These are phyloP conservation scores for Calliopsis andreniformis DNA, from an alignment of 1,140 invertebrate genomes.

Conservation along the genomic window DNA sequence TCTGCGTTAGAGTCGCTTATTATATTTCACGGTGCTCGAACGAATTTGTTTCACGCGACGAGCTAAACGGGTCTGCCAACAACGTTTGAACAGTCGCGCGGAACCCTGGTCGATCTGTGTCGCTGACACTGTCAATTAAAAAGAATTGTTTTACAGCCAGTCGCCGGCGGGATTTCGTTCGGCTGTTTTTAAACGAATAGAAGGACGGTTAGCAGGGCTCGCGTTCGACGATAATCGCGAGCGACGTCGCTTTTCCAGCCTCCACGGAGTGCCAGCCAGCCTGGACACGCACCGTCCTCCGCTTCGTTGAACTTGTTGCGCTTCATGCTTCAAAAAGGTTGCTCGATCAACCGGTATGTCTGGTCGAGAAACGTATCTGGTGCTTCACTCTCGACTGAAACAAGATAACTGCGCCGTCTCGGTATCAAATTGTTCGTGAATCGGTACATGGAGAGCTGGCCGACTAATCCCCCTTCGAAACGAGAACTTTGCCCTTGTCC, in stretches of 20 bases:
- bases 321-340: slow-evolving; percentile 53
- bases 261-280: not conserved
- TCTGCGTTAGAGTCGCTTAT: not conserved
- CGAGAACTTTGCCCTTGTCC: no score
- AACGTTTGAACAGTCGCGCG: not conserved
- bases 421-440: not conserved
- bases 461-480: not conserved
- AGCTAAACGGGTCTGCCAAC: not conserved
- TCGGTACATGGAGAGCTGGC: not conserved
- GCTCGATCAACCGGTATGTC: slow-evolving; percentile 55
- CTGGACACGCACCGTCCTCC: slow-evolving; percentile 47
- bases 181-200: not conserved
- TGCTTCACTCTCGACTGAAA: slow-evolving; percentile 29
- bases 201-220: not conserved
- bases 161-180: no score
- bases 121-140: not conserved
- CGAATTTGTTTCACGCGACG: not conserved
- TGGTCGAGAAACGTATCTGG: slow-evolving; percentile 37
- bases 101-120: not conserved
- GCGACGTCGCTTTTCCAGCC: slow-evolving; percentile 36
- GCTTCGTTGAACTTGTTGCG: slow-evolving; percentile 54
- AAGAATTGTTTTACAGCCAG: not conserved
- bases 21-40: slow-evolving; percentile 25
- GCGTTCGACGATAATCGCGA: slow-evolving; percentile 26
- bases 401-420: not conserved